These are phyloP conservation scores for Timema cristinae DNA, from an alignment of 2,888 invertebrate species.

Conservation along the genomic window DNA sequence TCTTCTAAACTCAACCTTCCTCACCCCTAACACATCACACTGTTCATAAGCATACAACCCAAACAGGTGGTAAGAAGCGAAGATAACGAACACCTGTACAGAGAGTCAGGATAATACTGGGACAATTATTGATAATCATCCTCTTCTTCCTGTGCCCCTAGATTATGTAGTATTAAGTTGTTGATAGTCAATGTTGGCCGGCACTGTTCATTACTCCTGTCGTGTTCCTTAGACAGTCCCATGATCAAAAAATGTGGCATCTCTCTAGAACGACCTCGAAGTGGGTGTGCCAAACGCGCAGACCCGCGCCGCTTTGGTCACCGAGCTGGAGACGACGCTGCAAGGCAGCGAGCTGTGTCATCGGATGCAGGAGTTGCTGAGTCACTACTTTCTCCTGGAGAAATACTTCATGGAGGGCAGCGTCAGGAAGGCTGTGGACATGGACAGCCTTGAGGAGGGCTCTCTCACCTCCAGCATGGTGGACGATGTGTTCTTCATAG, in stretches of 20 bases:
- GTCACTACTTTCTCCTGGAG: constrained; percentile 86
- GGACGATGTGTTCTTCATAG: constrained; percentile 96
- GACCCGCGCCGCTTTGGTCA: constrained; percentile 39
- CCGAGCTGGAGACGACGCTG: constrained; percentile 61
- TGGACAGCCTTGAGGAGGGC: constrained; percentile 71
- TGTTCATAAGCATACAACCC: too few relatives aligned
- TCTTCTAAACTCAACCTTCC: too few relatives aligned
- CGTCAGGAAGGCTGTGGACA: constrained; percentile 80
- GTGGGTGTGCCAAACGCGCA: constrained; percentile 45
- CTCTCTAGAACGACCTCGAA: constrained; percentile 57
- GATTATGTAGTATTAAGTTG: too few relatives aligned
- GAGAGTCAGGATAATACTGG: too few relatives aligned
- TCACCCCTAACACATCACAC: too few relatives aligned
- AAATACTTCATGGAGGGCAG: constrained; percentile 95
- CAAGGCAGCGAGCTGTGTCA: constrained; percentile 68
- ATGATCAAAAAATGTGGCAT: constrained; percentile 25
- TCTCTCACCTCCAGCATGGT: constrained; percentile 86
- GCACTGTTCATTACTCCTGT: constrained; percentile 18
- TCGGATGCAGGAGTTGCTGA: constrained; percentile 77
- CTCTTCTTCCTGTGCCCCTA: too few relatives aligned
- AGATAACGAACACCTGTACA: too few relatives aligned
- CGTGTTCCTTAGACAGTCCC: background rate
- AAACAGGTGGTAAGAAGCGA: too few relatives aligned
- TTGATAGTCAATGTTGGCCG: background rate
- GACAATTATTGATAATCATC: too few relatives aligned